Base-by-base conservation (phyloP, 2,797 vertebrate genomes). In the Chaenodraco wilsoni region DNA sequence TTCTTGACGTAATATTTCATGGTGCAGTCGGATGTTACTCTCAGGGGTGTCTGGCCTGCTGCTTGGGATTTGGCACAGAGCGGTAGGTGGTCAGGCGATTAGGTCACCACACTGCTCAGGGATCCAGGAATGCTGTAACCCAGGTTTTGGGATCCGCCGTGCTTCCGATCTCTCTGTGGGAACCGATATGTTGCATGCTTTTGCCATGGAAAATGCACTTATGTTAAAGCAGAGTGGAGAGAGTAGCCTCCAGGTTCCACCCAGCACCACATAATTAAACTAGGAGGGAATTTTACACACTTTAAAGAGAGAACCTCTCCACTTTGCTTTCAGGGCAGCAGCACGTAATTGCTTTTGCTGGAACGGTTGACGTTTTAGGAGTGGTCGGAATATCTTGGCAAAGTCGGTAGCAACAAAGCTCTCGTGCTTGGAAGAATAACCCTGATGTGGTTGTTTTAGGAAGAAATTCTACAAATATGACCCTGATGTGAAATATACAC, bases 181-280 rank as follows among this genome's bases (percentile, higher is more conserved):
- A 92, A 86, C 81, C 81, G 50, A 72, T 79, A 69, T 70, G 81
- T 82, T 89, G 83, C 63, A 66, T 52, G 69, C 62, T 74, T 74
- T 65, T 75, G 83, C 85, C 78, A 85, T 86, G 91, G 83, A 92
- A 91, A 92, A 91, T 84, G 82, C 85, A 82, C 81, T 72, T 68
- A 83, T 71, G 80, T 73, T 54, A 65, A 64, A 85, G 86, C 81
- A 40, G 68, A 81, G 77, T 15, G 62, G 68, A 72, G 76, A 73
- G 69, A 62, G 69, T 40, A 76, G 86, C 78, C 87, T 91, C 86
- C 79, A 86, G 91, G 92, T 90, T 89, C 89, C 91, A 88, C 90
- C 91, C 90, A 88, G 81, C 86, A 88, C 85, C 87, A 88, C 86
- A 87, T 87, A 90, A 91, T 91, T 92, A 91, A 92, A 91, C 81